These are phyloP conservation scores for Geophilus truncorum DNA, from an alignment of 2,888 invertebrate species.

Conservation along the genomic window DNA sequence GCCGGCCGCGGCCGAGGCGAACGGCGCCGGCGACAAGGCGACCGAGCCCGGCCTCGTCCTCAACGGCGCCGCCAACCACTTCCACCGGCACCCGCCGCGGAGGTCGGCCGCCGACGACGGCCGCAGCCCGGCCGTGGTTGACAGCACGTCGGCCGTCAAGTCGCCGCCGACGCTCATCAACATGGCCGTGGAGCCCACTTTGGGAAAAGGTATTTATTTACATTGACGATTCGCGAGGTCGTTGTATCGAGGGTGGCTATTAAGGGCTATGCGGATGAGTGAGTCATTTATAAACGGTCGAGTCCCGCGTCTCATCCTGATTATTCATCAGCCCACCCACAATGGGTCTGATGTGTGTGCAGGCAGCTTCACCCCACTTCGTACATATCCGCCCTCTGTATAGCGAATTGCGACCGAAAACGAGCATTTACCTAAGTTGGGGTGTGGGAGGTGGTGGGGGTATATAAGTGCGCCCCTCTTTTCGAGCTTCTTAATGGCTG, in stretches of 20 bases:
- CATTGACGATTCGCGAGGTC: background rate
- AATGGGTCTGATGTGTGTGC: slow-evolving; percentile 27
- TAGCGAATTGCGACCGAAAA: slow-evolving; percentile 2
- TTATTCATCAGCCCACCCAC: slow-evolving; percentile 27
- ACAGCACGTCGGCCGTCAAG: slow-evolving; percentile 3
- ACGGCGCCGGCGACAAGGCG: background rate
- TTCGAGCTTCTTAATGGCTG: background rate
- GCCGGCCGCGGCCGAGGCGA: background rate
- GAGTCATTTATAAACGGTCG: slow-evolving; percentile 21
- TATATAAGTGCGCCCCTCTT: no score
- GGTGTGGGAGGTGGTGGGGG: no score
- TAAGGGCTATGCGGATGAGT: slow-evolving; percentile 24
- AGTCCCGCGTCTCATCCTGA: slow-evolving; percentile 27
- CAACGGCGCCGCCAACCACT: background rate
- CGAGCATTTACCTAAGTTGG: background rate
- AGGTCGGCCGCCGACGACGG: background rate
- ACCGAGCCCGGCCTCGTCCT: background rate
- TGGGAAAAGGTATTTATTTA: background rate
- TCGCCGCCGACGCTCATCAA: background rate
- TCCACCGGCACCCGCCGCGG: background rate
- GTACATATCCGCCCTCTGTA: background rate
- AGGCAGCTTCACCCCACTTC: slow-evolving; percentile 20
- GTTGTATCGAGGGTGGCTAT: slow-evolving; percentile 17
- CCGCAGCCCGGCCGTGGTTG: background rate
- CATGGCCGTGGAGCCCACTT: background rate